Conservation (phyloP, 2,113 vertebrate genomes). For the Laticauda colubrina region DNA sequence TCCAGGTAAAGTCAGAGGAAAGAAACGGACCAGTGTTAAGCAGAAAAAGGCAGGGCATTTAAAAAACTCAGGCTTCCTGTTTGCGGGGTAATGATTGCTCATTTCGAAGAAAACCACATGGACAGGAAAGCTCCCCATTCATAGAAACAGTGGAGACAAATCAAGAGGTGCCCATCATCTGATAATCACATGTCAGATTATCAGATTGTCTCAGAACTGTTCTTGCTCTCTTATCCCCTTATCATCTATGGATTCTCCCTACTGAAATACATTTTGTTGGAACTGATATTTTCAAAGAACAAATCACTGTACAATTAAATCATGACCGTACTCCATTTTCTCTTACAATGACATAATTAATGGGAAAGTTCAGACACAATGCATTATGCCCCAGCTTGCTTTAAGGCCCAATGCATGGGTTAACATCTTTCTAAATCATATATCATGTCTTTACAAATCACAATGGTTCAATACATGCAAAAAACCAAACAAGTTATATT, state of each 20-base stretch:
- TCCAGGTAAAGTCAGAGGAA: not conserved
- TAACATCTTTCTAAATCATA: not conserved
- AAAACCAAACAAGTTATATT: not conserved
- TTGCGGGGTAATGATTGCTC: not conserved
- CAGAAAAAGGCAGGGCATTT: not conserved
- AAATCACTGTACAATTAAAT: not conserved
- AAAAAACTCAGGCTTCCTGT: not conserved
- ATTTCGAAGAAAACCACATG: not conserved
- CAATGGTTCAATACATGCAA: not conserved
- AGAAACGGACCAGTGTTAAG: not conserved
- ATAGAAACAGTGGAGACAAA: not conserved
- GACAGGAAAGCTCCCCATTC: not conserved
- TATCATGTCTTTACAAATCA: not conserved
- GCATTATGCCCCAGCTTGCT: not conserved
- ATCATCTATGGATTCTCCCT: not conserved
- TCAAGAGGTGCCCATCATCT: not conserved
- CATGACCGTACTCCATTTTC: not conserved
- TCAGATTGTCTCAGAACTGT: not conserved
- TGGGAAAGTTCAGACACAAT: not conserved
- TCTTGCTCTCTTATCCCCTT: not conserved
- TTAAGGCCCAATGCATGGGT: not conserved
- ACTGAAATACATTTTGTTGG: not conserved
- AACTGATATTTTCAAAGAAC: not conserved
- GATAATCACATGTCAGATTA: not conserved
- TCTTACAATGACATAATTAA: not conserved